phyloP scores from a whole-genome alignment of 1,140 invertebrate species.

The Polypedilum pembai region DNA sequence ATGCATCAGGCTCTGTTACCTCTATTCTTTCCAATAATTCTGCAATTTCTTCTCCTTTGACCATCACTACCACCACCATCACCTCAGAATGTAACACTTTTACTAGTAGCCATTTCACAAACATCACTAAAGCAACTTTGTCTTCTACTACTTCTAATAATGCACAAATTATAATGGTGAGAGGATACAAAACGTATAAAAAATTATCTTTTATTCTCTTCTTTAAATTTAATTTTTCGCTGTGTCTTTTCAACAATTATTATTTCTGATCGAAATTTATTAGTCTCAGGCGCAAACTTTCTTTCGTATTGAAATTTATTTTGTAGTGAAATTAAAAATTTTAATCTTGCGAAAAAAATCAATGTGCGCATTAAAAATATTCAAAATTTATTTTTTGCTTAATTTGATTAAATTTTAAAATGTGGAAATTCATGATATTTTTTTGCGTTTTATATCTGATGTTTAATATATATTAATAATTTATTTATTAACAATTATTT shows the following conservation, averaged over 20 bases:
- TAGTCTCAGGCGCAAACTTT: too few relatives aligned
- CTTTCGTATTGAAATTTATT: too few relatives aligned
- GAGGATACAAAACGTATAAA: slow-evolving; percentile 28
- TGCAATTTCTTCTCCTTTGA: not conserved
- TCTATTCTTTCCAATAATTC: slow-evolving; percentile 30
- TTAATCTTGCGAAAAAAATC: too few relatives aligned
- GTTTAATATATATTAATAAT: not conserved
- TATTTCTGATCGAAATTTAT: too few relatives aligned
- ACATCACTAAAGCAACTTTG: slow-evolving; percentile 11
- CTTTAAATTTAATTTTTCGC: not conserved
- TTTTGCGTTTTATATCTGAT: slow-evolving; percentile 16
- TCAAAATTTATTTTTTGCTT: too few relatives aligned
- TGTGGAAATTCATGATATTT: not conserved
- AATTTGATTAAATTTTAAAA: too few relatives aligned
- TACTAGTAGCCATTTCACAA: slow-evolving; percentile 21
- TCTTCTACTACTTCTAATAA: slow-evolving; percentile 22
- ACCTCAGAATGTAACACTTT: slow-evolving; percentile 23
- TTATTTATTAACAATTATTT: too few relatives aligned
- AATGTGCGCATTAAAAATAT: too few relatives aligned
- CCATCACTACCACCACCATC: not conserved
- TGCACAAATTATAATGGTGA: slow-evolving; percentile 28
- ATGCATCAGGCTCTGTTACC: slow-evolving; percentile 33
- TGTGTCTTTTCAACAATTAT: not conserved
- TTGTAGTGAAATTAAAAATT: too few relatives aligned
- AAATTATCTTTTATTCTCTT: not conserved